These are phyloP conservation scores for Megaceryle torquata DNA, from an alignment of 2,113 vertebrate species.

Conservation along the genomic window DNA sequence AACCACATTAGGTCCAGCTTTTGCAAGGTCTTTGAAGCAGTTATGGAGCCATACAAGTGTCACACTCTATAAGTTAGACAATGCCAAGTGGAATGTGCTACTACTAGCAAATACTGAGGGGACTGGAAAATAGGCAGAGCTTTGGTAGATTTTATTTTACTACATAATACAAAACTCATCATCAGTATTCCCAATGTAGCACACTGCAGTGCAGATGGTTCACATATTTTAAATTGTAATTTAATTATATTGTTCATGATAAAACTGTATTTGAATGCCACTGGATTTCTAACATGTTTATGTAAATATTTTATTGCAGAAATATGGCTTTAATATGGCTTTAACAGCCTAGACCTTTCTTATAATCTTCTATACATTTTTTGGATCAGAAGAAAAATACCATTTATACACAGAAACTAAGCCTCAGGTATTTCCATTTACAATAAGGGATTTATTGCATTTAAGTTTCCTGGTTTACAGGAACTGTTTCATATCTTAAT, in stretches of 20 bases:
- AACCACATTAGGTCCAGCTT: background rate
- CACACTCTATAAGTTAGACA: background rate
- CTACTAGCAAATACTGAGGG: background rate
- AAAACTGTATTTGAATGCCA: constrained; percentile 7
- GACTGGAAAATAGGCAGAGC: background rate
- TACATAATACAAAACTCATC: background rate
- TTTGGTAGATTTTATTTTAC: constrained; percentile 4
- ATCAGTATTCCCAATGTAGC: constrained; percentile 8
- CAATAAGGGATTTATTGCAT: background rate
- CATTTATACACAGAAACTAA: background rate
- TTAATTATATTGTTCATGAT: constrained; percentile 15
- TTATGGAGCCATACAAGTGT: background rate
- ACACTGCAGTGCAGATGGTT: constrained; percentile 2
- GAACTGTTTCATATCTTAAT: background rate
- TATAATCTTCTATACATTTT: background rate
- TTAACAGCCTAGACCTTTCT: background rate
- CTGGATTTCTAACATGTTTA: background rate
- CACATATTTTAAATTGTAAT: background rate
- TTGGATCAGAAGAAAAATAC: background rate
- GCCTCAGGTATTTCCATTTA: background rate
- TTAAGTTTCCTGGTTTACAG: background rate
- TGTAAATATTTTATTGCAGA: background rate
- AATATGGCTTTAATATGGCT: background rate
- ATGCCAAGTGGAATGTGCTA: background rate
- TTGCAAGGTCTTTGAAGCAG: background rate